Evolutionary conservation across 2,888 invertebrate genomes (phyloP).

Genomic region (Cosmia pyralina): DNA sequence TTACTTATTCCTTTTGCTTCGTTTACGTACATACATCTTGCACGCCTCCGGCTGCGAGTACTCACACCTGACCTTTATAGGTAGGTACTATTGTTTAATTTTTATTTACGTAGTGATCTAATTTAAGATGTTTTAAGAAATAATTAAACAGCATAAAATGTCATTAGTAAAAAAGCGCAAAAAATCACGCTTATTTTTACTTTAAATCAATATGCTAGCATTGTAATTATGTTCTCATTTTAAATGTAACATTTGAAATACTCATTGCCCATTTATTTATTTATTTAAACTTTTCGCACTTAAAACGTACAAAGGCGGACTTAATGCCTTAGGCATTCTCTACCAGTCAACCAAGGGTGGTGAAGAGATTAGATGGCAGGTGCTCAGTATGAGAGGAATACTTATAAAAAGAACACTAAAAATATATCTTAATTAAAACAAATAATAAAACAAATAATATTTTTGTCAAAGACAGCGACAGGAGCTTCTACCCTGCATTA

Average conservation of each 20-base stretch:
- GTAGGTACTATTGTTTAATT: too few species aligned
- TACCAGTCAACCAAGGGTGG: too few species aligned
- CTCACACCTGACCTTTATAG: too few species aligned
- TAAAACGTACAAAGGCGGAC: too few species aligned
- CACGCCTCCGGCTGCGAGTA: background rate
- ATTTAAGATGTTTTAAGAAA: background rate
- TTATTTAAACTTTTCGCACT: too few species aligned
- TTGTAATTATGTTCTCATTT: background rate
- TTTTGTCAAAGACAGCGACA: conserved; percentile 28
- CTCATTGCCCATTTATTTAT: background rate
- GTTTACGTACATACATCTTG: background rate
- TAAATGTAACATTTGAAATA: conserved; percentile 1
- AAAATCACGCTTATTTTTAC: background rate
- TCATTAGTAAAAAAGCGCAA: background rate
- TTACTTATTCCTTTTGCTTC: background rate
- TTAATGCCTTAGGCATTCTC: too few species aligned
- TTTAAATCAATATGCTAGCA: background rate
- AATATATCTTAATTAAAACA: too few species aligned
- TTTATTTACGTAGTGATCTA: background rate
- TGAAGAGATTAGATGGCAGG: too few species aligned
- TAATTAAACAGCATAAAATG: background rate
- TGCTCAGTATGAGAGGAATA: too few species aligned
- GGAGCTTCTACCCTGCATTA: conserved; percentile 66
- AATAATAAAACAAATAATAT: background rate
- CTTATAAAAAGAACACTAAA: too few species aligned